Evolutionary conservation across 2,888 invertebrate species (phyloP).

Genomic region (Rhamphomyia laevipes): DNA sequence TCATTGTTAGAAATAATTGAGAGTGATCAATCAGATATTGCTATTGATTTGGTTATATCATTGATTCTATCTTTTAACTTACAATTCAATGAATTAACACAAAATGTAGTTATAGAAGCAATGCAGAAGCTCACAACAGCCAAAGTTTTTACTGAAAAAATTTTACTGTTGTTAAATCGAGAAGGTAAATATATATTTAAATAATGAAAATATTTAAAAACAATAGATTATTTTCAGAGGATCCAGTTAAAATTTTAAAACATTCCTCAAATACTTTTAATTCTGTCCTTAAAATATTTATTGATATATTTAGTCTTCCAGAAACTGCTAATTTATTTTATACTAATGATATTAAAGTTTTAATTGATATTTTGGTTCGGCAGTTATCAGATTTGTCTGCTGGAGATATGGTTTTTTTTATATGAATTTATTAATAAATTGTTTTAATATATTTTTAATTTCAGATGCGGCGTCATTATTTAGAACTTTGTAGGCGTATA

Average conservation of each 20-base stretch:
- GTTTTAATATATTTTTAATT: slow-evolving; percentile 5
- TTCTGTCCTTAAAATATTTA: slow-evolving; percentile 78
- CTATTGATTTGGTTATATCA: slow-evolving; percentile 74
- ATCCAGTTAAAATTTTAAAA: slow-evolving; percentile 75
- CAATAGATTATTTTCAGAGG: slow-evolving; percentile 47
- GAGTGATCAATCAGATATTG: slow-evolving; percentile 71
- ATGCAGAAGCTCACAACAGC: slow-evolving; percentile 58
- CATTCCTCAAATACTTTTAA: slow-evolving; percentile 70
- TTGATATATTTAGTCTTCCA: slow-evolving; percentile 69
- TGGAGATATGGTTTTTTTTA: slow-evolving; percentile 58
- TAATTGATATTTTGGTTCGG: slow-evolving; percentile 84
- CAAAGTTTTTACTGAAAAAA: slow-evolving; percentile 83
- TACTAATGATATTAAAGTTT: slow-evolving; percentile 87
- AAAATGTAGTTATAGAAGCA: slow-evolving; percentile 60
- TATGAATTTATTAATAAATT: background rate
- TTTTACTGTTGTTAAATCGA: slow-evolving; percentile 73
- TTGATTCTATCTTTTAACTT: slow-evolving; percentile 80
- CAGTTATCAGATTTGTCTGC: slow-evolving; percentile 83
- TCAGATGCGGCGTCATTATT: slow-evolving; percentile 65
- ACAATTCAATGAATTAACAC: slow-evolving; percentile 58
- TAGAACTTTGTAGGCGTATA: slow-evolving; percentile 67
- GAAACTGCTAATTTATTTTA: slow-evolving; percentile 81
- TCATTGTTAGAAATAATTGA: slow-evolving; percentile 76
- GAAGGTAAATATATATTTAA: slow-evolving; percentile 51
- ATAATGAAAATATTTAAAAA: background rate